Percentiles rank a stretch among this genome's conserved stretches.
Conservation (phyloP, 2,113 vertebrate genomes). For the Halichoerus grypus region DNA sequence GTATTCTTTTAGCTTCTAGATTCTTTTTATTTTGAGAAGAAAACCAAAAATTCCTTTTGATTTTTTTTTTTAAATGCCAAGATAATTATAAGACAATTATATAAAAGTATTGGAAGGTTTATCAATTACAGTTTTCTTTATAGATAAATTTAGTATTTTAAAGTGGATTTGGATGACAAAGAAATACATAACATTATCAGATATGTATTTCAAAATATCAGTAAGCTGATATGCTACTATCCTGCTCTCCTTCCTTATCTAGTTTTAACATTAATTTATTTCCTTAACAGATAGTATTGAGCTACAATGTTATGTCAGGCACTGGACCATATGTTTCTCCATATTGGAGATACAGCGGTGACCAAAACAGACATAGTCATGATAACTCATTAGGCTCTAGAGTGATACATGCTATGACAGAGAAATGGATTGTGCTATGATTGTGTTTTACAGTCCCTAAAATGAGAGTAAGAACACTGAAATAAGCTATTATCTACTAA, state of each 20-base stretch:
- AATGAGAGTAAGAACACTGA: neutral
- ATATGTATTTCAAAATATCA: neutral
- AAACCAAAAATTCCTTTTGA: neutral
- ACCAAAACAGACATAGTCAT: neutral
- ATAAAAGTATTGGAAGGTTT: neutral
- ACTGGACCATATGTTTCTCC: too few relatives aligned
- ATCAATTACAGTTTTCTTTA: neutral
- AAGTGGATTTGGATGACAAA: neutral
- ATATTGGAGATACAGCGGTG: neutral
- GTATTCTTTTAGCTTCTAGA: neutral
- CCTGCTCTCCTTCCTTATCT: neutral
- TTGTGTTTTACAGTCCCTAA: neutral
- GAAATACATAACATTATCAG: neutral
- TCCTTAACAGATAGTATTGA: neutral
- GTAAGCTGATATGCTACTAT: neutral
- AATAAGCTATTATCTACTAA: neutral
- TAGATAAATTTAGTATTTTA: conserved; percentile 1
- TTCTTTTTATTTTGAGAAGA: conserved; percentile 48
- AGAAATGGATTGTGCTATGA: neutral
- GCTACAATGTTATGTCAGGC: neutral
- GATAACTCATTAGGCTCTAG: neutral
- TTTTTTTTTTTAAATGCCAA: neutral
- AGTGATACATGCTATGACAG: neutral
- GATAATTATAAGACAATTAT: neutral
- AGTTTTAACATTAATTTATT: neutral